Base-by-base conservation (phyloP, 2,113 vertebrate species). In the Dendropsophus ebraccatus region DNA sequence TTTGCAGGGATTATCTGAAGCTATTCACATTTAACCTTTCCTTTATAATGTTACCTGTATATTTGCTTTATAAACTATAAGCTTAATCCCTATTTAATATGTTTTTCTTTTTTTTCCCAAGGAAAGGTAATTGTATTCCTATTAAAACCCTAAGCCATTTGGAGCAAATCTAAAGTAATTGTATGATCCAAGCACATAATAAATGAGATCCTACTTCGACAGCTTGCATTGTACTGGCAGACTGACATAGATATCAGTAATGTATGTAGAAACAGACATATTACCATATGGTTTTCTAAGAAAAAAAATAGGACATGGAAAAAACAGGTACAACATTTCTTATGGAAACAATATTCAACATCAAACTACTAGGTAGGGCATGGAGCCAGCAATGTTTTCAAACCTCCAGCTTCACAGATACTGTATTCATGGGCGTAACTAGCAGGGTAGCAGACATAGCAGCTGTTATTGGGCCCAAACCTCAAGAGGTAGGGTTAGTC, bases 211-310 rank as follows among this genome's bases (percentile, higher is more conserved):
- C 56, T 80, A 80, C 56, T 28, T 62, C 62, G 77, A 81, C 78
- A 81, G 78, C 77, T 81, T 81, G 78, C 78, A 62, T 81, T 65
- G 35, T 80, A 28, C 78, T 81, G 78, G 56, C 56, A 81, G 56
- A 30, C 56, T 47, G 77, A 45, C 76, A 58, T 80, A 37, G 77
- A 65, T 81, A 81, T 81, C n/a, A 19, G 35, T 41, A 81, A 65
- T 65, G 56, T 65, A 65, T 81, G 52, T 81, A 47, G 78, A 65
- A 81, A 65, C 78, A 81, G 78, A 47, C 78, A 14, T 65, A 56
- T 17, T 47, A 81, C 56, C 78, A 65, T 81, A 65, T 81, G 78
- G 58, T 81, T 58, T 65, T 41, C 32, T 30, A 17, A 47, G 16
- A 47, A 81, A 77, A 47, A 41, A 47, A 47, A 17, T 52, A 47